Base-by-base conservation (phyloP, 2,888 invertebrate species). In the Pachliopta kotzebuea region DNA sequence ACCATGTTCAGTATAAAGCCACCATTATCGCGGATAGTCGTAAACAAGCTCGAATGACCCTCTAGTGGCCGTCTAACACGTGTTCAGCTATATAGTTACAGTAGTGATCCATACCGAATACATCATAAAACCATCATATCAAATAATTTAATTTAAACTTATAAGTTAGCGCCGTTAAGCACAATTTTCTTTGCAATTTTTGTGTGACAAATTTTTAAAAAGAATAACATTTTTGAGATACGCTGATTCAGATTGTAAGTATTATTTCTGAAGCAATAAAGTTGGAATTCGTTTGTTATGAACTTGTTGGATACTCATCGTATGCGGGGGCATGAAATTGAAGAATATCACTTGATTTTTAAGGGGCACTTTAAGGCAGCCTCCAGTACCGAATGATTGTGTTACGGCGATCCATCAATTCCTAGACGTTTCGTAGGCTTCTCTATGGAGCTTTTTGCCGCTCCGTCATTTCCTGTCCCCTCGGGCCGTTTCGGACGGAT, bases 331-430 rank as follows among this genome's bases (percentile, higher is more conserved):
- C 50, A 56, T 78, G 77, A 83, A 85, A 81, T 83, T 87, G 84
- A 85, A 87, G 84, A 85, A 88, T 87, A 86, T 88, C 89, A 86
- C 86, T 88, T 85, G 86, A 88, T 86, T 85, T 83, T 85, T 85
- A 85, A 88, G 88, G 88, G 87, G 88, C 89, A 85, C 87, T 89
- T 88, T 85, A 86, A 83, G 82, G 86, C 81, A 80, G 81, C 75
- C 80, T 78, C 79, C n/a, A n/a, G 79, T 81, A 83, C 78, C 76
- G 79, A 86, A 85, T 88, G 81, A 88, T 90, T 90, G 85, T 89
- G 86, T 90, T 88, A 86, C 83, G 81, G 80, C 84, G 80, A 91
- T 90, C 88, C 86, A 90, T 91, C 91, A 91, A 84, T 78, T 79
- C 74, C 77, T 78, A 83, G 86, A 88, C 84, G 78, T 84, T 84